Base-by-base conservation (phyloP, 2,113 vertebrate species). In the Seriola dumerili region DNA sequence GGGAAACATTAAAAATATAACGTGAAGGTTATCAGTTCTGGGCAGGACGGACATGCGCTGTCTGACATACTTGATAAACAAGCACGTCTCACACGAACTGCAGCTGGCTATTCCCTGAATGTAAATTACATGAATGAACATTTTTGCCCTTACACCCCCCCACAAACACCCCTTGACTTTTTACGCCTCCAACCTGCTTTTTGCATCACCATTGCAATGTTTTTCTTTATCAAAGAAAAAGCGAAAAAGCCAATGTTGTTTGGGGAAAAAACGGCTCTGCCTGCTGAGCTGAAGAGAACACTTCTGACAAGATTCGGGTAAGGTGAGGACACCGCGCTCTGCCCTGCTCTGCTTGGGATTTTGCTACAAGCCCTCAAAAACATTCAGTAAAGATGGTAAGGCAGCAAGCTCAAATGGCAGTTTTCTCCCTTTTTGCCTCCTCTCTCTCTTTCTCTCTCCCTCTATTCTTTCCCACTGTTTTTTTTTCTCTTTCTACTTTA, bases 251-350 rank as follows among this genome's bases (percentile, higher is more conserved):
- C 42, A 58, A 64, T 77, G 83, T 72, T 78, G 73, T 87, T 84
- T 86, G 73, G 78, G 85, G 66, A 4, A 21, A 42, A 48, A 57
- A 57, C 68, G n/a, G 83, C 87, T 80, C 55, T 80, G 85, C 61
- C 76, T 85, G 73, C 81, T 87, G 83, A 90, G 75, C 70, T 89
- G 91, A 86, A 58, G 78, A 72, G 40, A 88, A 79, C 78, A 58
- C 61, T 80, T 82, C 85, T 89, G 85, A 85, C 80, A 80, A 79
- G 68, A 81, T 77, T 76, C 34, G 75, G 81, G 81, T 81, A 62
- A 87, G 80, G 78, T 68, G 74, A 88, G 85, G 83, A 87, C 83
- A 79, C 59, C 16, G 42, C 23, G 46, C 73, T 68, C 63, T 78
- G 38, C 57, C 50, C 66, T 44, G 52, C 78, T 71, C 80, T 72